Evolutionary conservation across 1,140 invertebrate genomes (phyloP).

Genomic region (Chlorops oryzae): DNA sequence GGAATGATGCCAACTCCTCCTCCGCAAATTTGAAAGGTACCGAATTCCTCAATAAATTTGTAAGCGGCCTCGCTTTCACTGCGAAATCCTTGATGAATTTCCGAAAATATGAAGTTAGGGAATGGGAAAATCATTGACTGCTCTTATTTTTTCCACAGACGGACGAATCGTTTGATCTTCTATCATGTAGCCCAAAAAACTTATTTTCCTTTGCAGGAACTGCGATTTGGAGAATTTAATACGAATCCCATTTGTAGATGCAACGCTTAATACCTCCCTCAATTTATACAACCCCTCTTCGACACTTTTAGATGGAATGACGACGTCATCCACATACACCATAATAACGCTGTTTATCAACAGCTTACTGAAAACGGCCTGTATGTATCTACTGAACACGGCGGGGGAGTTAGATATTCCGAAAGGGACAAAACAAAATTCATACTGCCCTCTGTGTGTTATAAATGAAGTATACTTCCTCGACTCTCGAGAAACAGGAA

Average conservation of each 20-base stretch:
- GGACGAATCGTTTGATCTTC: neutral
- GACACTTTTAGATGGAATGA: constrained; percentile 8
- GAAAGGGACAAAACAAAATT: constrained; percentile 15
- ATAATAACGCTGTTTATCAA: constrained; percentile 1
- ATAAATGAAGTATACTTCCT: constrained; percentile 29
- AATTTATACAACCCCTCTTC: constrained; percentile 19
- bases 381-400: constrained; percentile 46
- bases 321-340: constrained; percentile 9
- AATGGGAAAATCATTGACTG: constrained; percentile 1
- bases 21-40: neutral
- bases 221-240: constrained; percentile 11
- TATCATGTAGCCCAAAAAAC: constrained; percentile 1
- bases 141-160: constrained; percentile 2
- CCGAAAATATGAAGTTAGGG: constrained; percentile 5
- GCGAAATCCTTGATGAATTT: neutral
- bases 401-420: constrained; percentile 25
- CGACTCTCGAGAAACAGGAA: constrained; percentile 31
- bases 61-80: constrained; percentile 2
- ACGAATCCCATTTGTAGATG: constrained; percentile 1
- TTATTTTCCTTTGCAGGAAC: constrained; percentile 4
- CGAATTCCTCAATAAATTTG: neutral
- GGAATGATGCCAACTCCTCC: neutral
- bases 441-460: constrained; percentile 11
- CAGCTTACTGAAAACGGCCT: constrained; percentile 14
- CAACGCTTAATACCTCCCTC: constrained; percentile 8